These are phyloP conservation scores for Arion vulgaris DNA, from an alignment of 1,140 invertebrate species.

Conservation along the genomic window DNA sequence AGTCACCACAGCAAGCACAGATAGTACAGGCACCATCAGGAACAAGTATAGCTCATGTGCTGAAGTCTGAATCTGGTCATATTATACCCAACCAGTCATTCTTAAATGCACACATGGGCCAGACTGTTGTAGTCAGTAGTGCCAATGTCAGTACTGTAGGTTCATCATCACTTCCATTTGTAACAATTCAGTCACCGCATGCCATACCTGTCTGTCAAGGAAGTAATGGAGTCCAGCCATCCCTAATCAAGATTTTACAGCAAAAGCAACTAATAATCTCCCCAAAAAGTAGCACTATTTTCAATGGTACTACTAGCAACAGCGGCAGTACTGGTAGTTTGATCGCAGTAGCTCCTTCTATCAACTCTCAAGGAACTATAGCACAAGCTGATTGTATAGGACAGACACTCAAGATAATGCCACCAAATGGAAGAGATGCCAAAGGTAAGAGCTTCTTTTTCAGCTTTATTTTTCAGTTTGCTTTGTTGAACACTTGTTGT, in stretches of 20 bases:
- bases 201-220: neutral
- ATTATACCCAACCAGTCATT: conserved; percentile 3
- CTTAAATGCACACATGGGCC: neutral
- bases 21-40: neutral
- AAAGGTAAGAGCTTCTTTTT: conserved; percentile 28
- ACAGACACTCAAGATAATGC: conserved; percentile 20
- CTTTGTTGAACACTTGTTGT: neutral
- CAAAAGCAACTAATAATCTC: conserved; percentile 17
- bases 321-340: neutral
- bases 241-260: conserved; percentile 20
- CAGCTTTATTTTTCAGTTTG: neutral
- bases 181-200: conserved; percentile 17
- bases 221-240: conserved; percentile 18
- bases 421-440: conserved; percentile 15
- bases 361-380: neutral
- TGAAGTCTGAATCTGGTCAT: neutral
- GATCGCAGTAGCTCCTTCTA: neutral
- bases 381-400: neutral
- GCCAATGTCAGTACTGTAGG: neutral
- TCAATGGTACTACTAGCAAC: neutral
- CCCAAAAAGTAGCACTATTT: conserved; percentile 8
- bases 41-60: neutral
- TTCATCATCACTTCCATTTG: conserved; percentile 10
- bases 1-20: neutral
- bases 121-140: neutral